phyloP scores from a whole-genome alignment of 2,888 invertebrate genomes.

The Hydroisotoma schaefferi region DNA sequence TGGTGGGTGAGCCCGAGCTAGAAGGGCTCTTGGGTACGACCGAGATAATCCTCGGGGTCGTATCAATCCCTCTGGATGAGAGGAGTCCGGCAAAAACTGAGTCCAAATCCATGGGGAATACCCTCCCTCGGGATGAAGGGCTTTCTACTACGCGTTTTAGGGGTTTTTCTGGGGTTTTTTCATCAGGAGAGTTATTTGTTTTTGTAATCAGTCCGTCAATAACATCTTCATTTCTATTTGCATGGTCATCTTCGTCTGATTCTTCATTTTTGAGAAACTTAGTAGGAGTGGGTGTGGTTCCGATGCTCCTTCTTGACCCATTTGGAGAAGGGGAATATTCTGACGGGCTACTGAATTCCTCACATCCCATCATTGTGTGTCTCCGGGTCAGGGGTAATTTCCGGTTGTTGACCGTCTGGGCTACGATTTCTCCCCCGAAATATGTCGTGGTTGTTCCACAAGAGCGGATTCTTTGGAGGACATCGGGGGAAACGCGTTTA shows the following conservation, averaged over 20 bases:
- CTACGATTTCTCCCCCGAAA: conserved; percentile 78
- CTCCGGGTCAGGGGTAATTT: conserved; percentile 38
- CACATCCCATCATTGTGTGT: conserved; percentile 39
- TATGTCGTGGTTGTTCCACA: conserved; percentile 86
- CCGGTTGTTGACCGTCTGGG: conserved; percentile 41
- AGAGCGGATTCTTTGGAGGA: conserved; percentile 79
- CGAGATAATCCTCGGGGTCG: conserved; percentile 47
- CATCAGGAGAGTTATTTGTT: too few species aligned
- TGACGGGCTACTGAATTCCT: conserved; percentile 23
- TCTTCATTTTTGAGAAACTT: too few species aligned
- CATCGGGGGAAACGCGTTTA: conserved; percentile 60
- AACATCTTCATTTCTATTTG: background rate
- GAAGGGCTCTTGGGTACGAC: conserved; percentile 44
- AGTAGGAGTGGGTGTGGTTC: conserved; percentile 23
- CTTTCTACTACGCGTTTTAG: too few species aligned
- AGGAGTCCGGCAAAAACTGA: conserved; percentile 22
- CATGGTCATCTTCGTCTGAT: too few species aligned
- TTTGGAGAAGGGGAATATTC: background rate
- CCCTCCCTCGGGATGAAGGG: too few species aligned
- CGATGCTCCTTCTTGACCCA: background rate
- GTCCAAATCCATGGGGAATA: conserved; percentile 19
- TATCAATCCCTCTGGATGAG: conserved; percentile 35
- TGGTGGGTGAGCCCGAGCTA: conserved; percentile 40
- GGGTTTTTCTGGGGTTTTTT: too few species aligned
- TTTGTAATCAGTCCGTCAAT: background rate